Evolutionary conservation across 2,113 vertebrate species (phyloP).

Genomic region (Phoenicopterus ruber): DNA sequence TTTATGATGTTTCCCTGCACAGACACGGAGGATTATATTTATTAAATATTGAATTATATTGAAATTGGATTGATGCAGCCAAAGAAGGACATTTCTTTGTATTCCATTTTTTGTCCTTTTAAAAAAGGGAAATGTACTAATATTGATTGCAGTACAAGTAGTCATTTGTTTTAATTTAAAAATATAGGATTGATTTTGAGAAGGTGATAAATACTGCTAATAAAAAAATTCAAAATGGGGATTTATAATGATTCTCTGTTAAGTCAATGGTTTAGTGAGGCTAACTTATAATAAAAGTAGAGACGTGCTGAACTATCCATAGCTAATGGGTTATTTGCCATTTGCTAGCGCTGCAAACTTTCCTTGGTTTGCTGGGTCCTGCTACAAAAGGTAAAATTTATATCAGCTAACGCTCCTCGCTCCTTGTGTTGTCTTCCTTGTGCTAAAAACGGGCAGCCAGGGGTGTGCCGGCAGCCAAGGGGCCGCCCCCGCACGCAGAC

Average conservation of each 20-base stretch:
- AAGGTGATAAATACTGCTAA: constrained; percentile 76
- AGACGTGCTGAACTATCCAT: constrained; percentile 31
- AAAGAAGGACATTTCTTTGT: constrained; percentile 68
- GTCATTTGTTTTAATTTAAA: constrained; percentile 80
- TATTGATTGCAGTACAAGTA: constrained; percentile 70
- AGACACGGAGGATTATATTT: constrained; percentile 72
- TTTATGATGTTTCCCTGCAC: constrained; percentile 68
- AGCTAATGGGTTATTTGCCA: constrained; percentile 21
- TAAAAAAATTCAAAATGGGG: constrained; percentile 67
- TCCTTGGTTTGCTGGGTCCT: background rate
- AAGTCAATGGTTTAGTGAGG: constrained; percentile 57
- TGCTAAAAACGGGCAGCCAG: background rate
- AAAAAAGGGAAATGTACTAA: constrained; percentile 66
- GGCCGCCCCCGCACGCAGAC: accelerated
- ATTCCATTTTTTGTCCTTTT: constrained; percentile 53
- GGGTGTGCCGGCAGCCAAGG: accelerated
- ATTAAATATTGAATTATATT: constrained; percentile 77
- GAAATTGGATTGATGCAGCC: constrained; percentile 70
- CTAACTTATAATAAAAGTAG: constrained; percentile 43
- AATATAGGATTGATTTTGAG: constrained; percentile 76
- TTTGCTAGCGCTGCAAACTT: constrained; percentile 19
- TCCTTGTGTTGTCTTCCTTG: background rate
- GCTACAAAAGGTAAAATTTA: background rate
- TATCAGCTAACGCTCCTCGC: background rate
- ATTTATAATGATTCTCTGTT: constrained; percentile 59